Evolutionary conservation across 2,888 invertebrate genomes (phyloP).

Genomic region (Ectemnius cavifrons): DNA sequence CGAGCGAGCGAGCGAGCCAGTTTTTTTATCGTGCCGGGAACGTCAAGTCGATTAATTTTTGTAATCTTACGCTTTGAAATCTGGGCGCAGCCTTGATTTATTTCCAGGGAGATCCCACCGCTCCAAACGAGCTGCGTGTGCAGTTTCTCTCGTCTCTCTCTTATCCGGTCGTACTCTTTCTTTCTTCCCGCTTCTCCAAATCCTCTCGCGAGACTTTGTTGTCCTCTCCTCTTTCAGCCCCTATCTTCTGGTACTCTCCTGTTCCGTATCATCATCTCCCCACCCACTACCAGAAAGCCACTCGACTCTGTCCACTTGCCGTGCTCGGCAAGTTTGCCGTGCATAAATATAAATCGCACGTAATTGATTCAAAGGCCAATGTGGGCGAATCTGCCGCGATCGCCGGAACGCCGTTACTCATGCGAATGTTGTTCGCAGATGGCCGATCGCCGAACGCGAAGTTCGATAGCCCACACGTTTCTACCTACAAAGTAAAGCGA

Average conservation of each 20-base stretch:
- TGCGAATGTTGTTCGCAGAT: constrained; percentile 11
- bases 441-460: no score
- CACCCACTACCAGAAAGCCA: constrained; percentile 1
- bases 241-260: constrained; percentile 23
- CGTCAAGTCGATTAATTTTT: constrained; percentile 64
- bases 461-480: no score
- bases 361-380: constrained; percentile 69
- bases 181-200: not conserved
- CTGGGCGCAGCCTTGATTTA: constrained; percentile 67
- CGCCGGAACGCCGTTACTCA: constrained; percentile 64
- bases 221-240: constrained; percentile 11
- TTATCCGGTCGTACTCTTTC: not conserved
- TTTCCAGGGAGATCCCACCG: constrained; percentile 62
- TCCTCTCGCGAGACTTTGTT: not conserved
- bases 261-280: constrained; percentile 21
- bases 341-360: constrained; percentile 68
- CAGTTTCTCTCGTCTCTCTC: constrained; percentile 17
- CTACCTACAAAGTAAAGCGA: not conserved
- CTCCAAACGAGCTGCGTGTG: constrained; percentile 52
- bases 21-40: constrained; percentile 56
- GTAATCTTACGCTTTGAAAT: constrained; percentile 65
- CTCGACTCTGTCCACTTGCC: constrained; percentile 32
- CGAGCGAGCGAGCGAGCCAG: constrained; percentile 14
- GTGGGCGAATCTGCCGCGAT: constrained; percentile 68
- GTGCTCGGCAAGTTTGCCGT: constrained; percentile 26